Conservation (phyloP, 1,140 invertebrate species). For the Lethrus apterus region DNA sequence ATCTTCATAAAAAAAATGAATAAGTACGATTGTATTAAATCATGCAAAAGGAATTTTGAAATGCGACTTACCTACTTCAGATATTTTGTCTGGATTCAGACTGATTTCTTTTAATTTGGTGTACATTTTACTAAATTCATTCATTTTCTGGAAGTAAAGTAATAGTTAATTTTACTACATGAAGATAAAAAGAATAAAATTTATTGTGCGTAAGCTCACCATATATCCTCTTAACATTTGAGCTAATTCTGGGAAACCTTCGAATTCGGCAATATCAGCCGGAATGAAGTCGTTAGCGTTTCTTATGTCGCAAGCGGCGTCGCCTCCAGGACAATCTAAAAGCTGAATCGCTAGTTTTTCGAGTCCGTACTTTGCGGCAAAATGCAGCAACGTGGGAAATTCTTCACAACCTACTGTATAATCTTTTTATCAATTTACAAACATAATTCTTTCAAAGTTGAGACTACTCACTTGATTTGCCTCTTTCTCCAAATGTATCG, state of each 20-base stretch:
- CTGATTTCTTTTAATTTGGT: conserved; percentile 74
- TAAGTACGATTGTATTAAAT: background rate
- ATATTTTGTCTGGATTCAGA: conserved; percentile 43
- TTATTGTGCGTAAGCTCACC: conserved; percentile 45
- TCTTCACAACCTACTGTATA: conserved; percentile 48
- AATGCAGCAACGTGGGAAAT: conserved; percentile 81
- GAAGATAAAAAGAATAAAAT: conserved; percentile 10
- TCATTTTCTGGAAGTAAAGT: conserved; percentile 51
- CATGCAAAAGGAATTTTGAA: background rate
- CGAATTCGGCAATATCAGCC: conserved; percentile 68
- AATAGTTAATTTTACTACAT: conserved; percentile 5
- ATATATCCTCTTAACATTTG: conserved; percentile 68
- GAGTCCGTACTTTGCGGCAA: conserved; percentile 77
- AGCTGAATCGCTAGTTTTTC: conserved; percentile 74
- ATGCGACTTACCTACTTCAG: conserved; percentile 41
- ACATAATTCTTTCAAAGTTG: too few species aligned
- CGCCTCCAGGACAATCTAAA: conserved; percentile 75
- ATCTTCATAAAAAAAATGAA: background rate
- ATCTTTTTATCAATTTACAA: too few species aligned
- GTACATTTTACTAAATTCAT: conserved; percentile 76
- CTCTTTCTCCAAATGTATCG: conserved; percentile 25
- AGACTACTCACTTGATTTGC: too few species aligned
- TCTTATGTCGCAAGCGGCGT: conserved; percentile 66
- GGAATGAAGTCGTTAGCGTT: conserved; percentile 74
- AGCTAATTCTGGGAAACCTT: conserved; percentile 61